Evolutionary conservation across 1,140 invertebrate species (phyloP).

Genomic region (Aphidius ervi): DNA sequence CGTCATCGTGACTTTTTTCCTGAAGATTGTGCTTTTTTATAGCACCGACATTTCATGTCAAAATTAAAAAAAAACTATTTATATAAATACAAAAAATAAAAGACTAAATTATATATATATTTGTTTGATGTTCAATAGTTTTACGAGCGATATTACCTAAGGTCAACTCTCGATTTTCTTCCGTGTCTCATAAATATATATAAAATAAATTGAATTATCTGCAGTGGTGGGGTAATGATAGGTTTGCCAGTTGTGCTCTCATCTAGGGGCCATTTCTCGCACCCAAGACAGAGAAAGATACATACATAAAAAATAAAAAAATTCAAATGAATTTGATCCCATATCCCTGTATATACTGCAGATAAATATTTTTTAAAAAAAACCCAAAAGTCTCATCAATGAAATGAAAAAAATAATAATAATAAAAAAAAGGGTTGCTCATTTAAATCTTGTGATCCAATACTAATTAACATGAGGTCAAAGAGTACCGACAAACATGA

Average conservation of each 20-base stretch:
- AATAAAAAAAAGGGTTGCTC: not conserved
- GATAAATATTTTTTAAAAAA: no score
- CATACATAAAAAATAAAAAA: not conserved
- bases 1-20: no score
- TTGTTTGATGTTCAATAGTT: no score
- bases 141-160: no score
- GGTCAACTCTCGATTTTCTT: conserved; percentile 9
- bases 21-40: no score
- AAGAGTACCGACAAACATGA: conserved; percentile 11
- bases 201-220: conserved; percentile 36
- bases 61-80: no score
- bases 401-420: not conserved
- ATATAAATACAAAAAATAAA: no score
- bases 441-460: conserved; percentile 9
- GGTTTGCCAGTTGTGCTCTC: conserved; percentile 23
- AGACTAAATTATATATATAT: no score
- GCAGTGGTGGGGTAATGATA: conserved; percentile 27
- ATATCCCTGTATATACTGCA: no score
- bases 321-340: not conserved
- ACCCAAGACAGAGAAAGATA: not conserved
- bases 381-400: no score
- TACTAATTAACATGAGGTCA: conserved; percentile 24
- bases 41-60: no score
- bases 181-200: conserved; percentile 27
- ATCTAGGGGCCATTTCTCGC: not conserved